phyloP scores from a whole-genome alignment of 2,113 vertebrate species.

The Otus sunia region DNA sequence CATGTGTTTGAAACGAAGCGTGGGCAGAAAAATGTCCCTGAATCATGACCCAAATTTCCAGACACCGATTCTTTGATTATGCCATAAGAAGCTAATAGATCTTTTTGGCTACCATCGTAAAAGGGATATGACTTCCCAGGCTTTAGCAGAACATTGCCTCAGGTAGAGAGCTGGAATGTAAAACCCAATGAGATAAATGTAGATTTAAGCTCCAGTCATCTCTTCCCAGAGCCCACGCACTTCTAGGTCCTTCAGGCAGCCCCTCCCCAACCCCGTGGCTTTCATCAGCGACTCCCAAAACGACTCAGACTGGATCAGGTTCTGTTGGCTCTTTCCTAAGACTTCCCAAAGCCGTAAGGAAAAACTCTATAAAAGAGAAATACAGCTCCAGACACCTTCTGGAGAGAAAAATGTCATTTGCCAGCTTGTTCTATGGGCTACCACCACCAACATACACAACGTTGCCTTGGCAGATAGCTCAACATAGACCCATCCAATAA shows the following conservation, averaged over 20 bases:
- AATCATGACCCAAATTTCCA: conserved; percentile 63
- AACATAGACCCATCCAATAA: neutral
- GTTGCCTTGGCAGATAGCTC: neutral
- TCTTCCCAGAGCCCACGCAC: neutral
- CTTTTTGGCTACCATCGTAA: neutral
- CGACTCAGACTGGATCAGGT: neutral
- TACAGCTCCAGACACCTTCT: neutral
- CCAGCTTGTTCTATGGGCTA: conserved; percentile 15
- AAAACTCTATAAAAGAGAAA: neutral
- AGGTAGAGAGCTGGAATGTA: conserved; percentile 9
- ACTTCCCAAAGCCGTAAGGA: neutral
- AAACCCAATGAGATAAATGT: conserved; percentile 34
- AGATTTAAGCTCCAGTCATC: neutral
- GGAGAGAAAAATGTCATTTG: neutral
- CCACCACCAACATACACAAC: neutral
- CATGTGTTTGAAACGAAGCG: neutral
- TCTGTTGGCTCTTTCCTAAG: neutral
- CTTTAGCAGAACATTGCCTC: conserved; percentile 31
- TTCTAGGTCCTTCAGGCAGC: neutral
- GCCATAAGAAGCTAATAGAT: conserved; percentile 51
- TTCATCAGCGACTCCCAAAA: neutral
- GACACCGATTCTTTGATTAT: conserved; percentile 48
- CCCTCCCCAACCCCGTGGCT: rapidly evolving
- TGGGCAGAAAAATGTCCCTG: conserved; percentile 40
- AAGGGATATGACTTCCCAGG: conserved; percentile 29